Percentiles rank a stretch among this genome's conserved stretches.
These are phyloP conservation scores for Mantis religiosa DNA, from an alignment of 2,888 invertebrate genomes.

Conservation along the genomic window DNA sequence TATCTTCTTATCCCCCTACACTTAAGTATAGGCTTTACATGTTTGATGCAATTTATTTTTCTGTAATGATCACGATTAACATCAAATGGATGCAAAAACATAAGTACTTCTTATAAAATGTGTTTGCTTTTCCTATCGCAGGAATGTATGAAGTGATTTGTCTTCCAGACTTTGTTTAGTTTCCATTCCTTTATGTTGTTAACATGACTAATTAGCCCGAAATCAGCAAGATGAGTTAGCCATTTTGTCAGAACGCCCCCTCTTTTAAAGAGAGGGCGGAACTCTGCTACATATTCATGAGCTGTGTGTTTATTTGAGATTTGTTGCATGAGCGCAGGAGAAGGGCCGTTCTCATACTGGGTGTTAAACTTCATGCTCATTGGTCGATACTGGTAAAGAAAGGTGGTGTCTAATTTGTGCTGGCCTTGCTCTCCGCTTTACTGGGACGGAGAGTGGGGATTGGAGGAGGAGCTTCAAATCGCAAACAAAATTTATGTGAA, in stretches of 20 bases:
- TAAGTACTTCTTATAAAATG: too few species aligned
- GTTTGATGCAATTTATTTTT: too few species aligned
- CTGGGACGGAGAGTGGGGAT: not conserved
- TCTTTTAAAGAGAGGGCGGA: not conserved
- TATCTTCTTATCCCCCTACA: too few species aligned
- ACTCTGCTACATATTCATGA: not conserved
- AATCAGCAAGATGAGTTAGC: conserved; percentile 23
- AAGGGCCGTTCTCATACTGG: not conserved
- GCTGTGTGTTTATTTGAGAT: not conserved
- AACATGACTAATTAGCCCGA: not conserved
- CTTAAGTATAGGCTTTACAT: too few species aligned
- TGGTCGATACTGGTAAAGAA: not conserved
- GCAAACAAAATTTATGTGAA: not conserved
- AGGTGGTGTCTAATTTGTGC: not conserved
- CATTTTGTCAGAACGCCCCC: not conserved
- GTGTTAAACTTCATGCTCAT: not conserved
- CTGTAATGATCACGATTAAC: too few species aligned
- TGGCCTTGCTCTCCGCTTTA: not conserved
- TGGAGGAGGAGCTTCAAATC: not conserved
- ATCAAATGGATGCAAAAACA: too few species aligned
- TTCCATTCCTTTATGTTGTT: not conserved
- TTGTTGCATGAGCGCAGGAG: not conserved
- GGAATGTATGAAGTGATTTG: too few species aligned
- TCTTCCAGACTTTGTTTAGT: too few species aligned
- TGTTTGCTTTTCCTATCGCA: too few species aligned